Conservation (phyloP, 2,888 invertebrate genomes). For the Lobophora halterata region DNA sequence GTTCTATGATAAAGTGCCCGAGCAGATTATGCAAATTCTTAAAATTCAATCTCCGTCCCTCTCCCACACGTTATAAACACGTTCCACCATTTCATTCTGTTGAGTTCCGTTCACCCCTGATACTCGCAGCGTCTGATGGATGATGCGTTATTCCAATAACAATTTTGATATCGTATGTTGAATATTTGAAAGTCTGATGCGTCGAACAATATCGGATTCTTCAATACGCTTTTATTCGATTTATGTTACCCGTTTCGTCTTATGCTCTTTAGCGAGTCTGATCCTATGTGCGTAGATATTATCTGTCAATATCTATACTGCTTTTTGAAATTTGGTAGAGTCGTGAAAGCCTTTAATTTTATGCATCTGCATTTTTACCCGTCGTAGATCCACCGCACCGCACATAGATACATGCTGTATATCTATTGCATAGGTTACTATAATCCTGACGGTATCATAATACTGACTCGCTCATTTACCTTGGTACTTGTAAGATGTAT, state of each 20-base stretch:
- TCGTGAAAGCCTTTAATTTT: too few relatives aligned
- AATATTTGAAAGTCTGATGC: conserved; percentile 64
- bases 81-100: conserved; percentile 47
- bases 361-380: too few relatives aligned
- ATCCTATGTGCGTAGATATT: not conserved
- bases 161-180: conserved; percentile 76
- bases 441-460: too few relatives aligned
- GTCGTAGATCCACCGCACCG: too few relatives aligned
- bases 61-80: conserved; percentile 40
- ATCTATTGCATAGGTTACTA: too few relatives aligned
- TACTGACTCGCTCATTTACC: not conserved
- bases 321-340: too few relatives aligned
- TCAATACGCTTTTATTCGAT: conserved; percentile 12
- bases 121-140: conserved; percentile 73
- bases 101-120: conserved; percentile 65
- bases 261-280: conserved; percentile 1
- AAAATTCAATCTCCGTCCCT: conserved; percentile 61
- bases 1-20: conserved; percentile 79
- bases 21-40: conserved; percentile 80
- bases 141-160: conserved; percentile 80
- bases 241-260: conserved; percentile 6
- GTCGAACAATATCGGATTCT: conserved; percentile 31
- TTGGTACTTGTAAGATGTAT: conserved; percentile 8
- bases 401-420: too few relatives aligned
- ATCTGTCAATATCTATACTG: too few relatives aligned